Base-by-base conservation (phyloP, 2,113 vertebrate species). In the Falcunculus frontatus region DNA sequence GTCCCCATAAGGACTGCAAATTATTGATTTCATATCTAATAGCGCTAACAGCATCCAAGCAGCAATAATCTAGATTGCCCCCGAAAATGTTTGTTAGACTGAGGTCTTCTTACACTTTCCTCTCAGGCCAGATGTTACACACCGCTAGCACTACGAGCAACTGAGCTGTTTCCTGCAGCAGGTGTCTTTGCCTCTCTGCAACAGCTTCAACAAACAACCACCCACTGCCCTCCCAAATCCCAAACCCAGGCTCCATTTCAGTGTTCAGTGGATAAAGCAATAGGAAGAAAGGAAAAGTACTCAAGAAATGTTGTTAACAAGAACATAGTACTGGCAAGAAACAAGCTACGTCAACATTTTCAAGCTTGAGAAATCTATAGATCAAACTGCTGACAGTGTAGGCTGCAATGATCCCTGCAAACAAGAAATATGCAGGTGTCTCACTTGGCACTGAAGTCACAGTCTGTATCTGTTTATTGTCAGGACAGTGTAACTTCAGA, bases 101-200 rank as follows among this genome's bases (percentile, higher is more conserved):
- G 13, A 85, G 17, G 10, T 29, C 59, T 53, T 64, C 56, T 39
- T 32, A 10, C 1, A 9, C 56, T 60, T 72, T 62, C 25, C 32
- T 14, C 44, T 92, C 57, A 14, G 15, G 41, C 18, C 42, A 85
- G 44, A n/a, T 56, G 10, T 64, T 83, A 37, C 30, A 46, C 35
- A 55, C 19, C 0, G 0, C 46, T 65, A 29, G 42, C 27, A 73
- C 20, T 29, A 82, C 0, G 0, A 7, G 49, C 35, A 76, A 20
- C 37, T 16, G 9, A 83, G n/a, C 39, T 5, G 2, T 37, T 39
- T 70, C 32, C 30, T 55, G 63, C 35, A 77, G 46, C 37, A 86
- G 21, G 8, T 33, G 18, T 50, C 27, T 78, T 70, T 72, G 25
- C 16, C 19, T 32, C 30, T 63, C 27, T 79, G n/a, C 52, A 89